phyloP scores from a whole-genome alignment of 2,113 vertebrate genomes.

The Sylvia atricapilla region DNA sequence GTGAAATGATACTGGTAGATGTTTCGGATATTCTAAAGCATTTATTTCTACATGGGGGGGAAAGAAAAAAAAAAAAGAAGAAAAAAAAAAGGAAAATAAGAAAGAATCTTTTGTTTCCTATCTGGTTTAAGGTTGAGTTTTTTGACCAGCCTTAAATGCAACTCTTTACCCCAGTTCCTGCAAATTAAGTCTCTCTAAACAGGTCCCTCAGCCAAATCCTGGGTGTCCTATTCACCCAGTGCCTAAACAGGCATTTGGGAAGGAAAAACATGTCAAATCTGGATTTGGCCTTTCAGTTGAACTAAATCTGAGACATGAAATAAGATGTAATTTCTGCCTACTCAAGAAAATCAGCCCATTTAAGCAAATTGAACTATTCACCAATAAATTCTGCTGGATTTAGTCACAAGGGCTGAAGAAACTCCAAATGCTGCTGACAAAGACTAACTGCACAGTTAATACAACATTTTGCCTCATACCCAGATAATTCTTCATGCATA shows the following conservation, averaged over 20 bases:
- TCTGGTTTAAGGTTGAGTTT: background rate
- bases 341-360: constrained; percentile 16
- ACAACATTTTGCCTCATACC: background rate
- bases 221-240: background rate
- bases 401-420: background rate
- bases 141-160: background rate
- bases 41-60: background rate
- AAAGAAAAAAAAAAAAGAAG: too few relatives aligned
- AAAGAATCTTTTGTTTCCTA: background rate
- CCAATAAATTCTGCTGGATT: constrained; percentile 13
- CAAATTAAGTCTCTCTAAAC: background rate
- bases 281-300: background rate
- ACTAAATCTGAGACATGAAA: background rate
- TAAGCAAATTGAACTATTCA: constrained; percentile 12
- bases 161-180: background rate
- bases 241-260: background rate
- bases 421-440: background rate
- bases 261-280: constrained; percentile 7
- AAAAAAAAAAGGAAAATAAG: background rate
- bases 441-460: constrained; percentile 2
- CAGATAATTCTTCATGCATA: background rate
- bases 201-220: background rate
- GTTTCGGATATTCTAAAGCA: constrained; percentile 33
- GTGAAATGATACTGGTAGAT: constrained; percentile 19
- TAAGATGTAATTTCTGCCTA: constrained; percentile 22